These are phyloP conservation scores for Pelvicachromis taeniatus DNA, from an alignment of 2,113 vertebrate species.

Conservation along the genomic window DNA sequence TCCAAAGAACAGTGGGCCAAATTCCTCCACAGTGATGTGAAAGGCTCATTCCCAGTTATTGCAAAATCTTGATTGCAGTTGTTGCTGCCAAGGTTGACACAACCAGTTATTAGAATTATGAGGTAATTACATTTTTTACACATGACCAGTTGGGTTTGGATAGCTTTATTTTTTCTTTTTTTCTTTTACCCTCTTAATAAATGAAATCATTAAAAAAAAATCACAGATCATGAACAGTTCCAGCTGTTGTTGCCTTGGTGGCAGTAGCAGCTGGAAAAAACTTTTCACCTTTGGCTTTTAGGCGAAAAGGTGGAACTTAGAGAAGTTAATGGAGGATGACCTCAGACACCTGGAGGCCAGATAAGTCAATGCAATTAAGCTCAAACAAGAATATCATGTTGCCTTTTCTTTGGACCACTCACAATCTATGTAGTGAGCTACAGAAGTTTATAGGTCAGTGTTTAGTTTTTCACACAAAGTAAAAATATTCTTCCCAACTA, in stretches of 20 bases:
- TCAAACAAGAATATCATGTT: not conserved
- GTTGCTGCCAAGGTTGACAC: not conserved
- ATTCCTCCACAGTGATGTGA: not conserved
- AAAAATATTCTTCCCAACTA: not conserved
- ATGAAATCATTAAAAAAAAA: not conserved
- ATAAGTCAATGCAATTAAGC: not conserved
- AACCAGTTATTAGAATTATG: not conserved
- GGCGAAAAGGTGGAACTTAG: not conserved
- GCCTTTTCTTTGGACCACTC: not conserved
- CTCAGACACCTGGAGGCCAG: not conserved
- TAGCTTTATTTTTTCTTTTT: not conserved
- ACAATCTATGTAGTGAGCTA: not conserved
- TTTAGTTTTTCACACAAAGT: not conserved
- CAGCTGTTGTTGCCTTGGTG: not conserved
- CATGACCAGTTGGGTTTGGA: not conserved
- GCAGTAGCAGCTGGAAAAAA: not conserved
- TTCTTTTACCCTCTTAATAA: not conserved
- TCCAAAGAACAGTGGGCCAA: not conserved
- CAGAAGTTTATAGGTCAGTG: not conserved
- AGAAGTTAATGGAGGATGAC: not conserved
- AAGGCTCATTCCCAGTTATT: not conserved
- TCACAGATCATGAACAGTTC: not conserved
- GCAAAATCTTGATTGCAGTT: not conserved
- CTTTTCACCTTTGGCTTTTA: not conserved
- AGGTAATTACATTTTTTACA: not conserved